Percentiles rank a stretch among this genome's conserved stretches.
phyloP scores from a whole-genome alignment of 2,113 vertebrate genomes.

The Callithrix jacchus region DNA sequence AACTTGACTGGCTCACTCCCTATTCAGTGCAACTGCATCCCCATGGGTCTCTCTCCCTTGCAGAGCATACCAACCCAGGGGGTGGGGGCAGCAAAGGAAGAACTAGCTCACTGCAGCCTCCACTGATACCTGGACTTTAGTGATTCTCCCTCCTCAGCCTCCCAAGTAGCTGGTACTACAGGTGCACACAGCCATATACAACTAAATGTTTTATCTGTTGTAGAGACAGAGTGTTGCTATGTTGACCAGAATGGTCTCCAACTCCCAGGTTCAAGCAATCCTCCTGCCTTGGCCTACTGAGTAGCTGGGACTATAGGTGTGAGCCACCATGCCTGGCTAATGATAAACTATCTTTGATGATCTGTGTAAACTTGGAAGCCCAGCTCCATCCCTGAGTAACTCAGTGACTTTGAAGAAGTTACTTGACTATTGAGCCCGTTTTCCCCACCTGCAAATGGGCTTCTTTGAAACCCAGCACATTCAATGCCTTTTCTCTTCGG shows the following conservation, averaged over 20 bases:
- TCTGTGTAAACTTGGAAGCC: background rate
- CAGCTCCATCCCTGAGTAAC: background rate
- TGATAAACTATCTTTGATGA: background rate
- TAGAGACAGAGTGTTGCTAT: background rate
- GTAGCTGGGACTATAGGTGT: no score
- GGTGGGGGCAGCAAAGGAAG: background rate
- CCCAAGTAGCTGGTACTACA: no score
- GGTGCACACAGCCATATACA: no score
- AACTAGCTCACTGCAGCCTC: background rate
- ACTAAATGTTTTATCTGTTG: background rate
- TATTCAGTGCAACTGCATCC: background rate
- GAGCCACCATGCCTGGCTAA: no score
- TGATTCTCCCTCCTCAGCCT: no score
- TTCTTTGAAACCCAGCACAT: background rate
- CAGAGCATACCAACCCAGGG: background rate
- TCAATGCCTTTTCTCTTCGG: rapidly evolving
- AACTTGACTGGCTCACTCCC: rapidly evolving
- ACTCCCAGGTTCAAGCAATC: background rate
- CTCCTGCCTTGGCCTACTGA: background rate
- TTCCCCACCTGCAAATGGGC: background rate
- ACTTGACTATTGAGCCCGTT: background rate
- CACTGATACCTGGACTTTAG: no score
- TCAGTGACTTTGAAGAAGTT: background rate
- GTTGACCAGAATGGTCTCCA: background rate
- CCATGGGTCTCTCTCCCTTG: background rate